phyloP scores from a whole-genome alignment of 2,797 vertebrate species.

The Acipenser ruthenus region DNA sequence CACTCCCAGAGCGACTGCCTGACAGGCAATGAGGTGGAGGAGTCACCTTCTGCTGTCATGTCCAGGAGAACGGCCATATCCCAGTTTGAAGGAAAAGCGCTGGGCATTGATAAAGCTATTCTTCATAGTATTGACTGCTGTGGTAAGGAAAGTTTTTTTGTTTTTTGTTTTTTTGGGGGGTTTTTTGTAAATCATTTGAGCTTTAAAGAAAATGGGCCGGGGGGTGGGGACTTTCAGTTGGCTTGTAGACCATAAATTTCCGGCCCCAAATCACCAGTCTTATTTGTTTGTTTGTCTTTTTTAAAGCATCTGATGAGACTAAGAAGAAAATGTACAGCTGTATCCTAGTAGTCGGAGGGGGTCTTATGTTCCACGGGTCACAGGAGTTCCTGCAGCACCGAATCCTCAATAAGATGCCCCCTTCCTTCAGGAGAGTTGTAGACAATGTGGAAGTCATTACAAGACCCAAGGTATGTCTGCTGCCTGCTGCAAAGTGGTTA shows the following conservation, averaged over 20 bases:
- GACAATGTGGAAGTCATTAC: constrained; percentile 96
- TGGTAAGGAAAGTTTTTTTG: constrained; percentile 56
- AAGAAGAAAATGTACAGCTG: constrained; percentile 98
- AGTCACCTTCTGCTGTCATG: constrained; percentile 69
- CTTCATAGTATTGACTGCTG: constrained; percentile 98
- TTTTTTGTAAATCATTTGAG: not conserved
- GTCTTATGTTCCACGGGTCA: constrained; percentile 86
- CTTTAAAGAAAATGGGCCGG: too few relatives aligned
- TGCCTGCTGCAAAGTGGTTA: too few relatives aligned
- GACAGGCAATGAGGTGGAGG: constrained; percentile 74
- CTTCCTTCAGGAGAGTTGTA: constrained; percentile 88
- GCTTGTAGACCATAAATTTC: not conserved
- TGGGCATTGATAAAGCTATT: constrained; percentile 92
- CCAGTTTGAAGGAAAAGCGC: constrained; percentile 93
- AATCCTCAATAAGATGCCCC: constrained; percentile 98
- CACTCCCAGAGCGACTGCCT: constrained; percentile 73
- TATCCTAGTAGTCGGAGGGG: constrained; percentile 91
- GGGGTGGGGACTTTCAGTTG: too few relatives aligned
- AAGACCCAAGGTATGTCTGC: constrained; percentile 78
- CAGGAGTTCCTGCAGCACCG: constrained; percentile 94
- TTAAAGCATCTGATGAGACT: constrained; percentile 88
- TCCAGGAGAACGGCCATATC: constrained; percentile 80
- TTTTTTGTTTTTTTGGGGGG: not conserved
- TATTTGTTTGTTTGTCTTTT: constrained; percentile 10
- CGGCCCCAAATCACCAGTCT: not conserved